Conservation (phyloP, 2,113 vertebrate genomes). For the Candoia aspera region DNA sequence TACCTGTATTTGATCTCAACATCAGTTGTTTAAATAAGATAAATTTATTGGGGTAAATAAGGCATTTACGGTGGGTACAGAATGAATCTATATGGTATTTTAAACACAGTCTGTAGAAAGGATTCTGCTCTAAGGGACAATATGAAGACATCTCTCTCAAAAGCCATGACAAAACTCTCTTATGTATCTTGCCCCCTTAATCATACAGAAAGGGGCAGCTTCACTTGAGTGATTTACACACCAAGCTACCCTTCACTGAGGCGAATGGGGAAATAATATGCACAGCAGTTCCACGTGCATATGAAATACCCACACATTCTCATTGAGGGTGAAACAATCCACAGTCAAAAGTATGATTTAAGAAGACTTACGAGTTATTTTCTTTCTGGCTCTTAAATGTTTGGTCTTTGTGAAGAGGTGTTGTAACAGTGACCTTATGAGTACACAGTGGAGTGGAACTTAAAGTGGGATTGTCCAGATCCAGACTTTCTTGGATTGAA, state of each 20-base stretch:
- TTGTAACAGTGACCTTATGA: constrained; percentile 82
- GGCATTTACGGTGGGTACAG: background rate
- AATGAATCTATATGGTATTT: background rate
- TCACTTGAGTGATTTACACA: background rate
- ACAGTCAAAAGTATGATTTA: background rate
- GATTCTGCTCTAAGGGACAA: background rate
- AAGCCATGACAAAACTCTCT: background rate
- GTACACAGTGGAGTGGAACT: constrained; percentile 80
- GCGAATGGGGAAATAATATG: background rate
- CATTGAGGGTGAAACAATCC: background rate
- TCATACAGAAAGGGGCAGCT: background rate
- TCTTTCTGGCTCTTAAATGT: constrained; percentile 86
- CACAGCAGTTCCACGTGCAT: background rate
- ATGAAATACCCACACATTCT: background rate
- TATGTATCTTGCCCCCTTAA: background rate
- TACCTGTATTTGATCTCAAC: background rate
- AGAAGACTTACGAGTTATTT: constrained; percentile 84
- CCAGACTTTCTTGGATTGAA: constrained; percentile 82
- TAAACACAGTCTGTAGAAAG: background rate
- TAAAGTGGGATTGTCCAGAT: constrained; percentile 80
- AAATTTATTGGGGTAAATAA: background rate
- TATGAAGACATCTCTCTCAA: background rate
- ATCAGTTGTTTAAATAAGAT: background rate
- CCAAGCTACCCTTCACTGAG: background rate
- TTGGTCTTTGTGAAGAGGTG: constrained; percentile 81